Conservation (phyloP, 2,113 vertebrate genomes). For the Erpornis zantholeuca region DNA sequence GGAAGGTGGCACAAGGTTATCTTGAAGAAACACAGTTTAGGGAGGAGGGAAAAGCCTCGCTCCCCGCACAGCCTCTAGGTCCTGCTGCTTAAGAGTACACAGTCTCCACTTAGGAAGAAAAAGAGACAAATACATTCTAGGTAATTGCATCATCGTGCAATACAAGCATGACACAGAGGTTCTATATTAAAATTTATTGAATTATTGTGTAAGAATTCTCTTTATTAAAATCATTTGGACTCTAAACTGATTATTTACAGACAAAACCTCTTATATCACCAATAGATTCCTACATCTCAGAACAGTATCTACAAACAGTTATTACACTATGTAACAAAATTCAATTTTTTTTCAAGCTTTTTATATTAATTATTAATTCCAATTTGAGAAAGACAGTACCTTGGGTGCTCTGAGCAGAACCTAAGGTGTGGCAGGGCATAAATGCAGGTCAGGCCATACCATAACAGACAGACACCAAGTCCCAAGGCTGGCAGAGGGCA, state of each 20-base stretch:
- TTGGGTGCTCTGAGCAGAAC: conserved; percentile 34
- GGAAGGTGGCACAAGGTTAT: neutral
- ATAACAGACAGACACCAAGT: neutral
- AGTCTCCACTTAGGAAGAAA: neutral
- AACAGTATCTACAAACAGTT: conserved; percentile 73
- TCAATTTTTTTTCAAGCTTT: conserved; percentile 46
- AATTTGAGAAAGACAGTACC: conserved; percentile 65
- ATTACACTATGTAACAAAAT: conserved; percentile 71
- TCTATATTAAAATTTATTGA: conserved; percentile 78
- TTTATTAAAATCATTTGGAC: conserved; percentile 77
- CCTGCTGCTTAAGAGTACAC: neutral
- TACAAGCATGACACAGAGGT: neutral
- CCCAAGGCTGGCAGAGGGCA: neutral
- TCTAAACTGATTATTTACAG: conserved; percentile 82
- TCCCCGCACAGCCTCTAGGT: accelerated
- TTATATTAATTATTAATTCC: conserved; percentile 72
- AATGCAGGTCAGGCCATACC: neutral
- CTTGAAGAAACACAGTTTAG: accelerated
- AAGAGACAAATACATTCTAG: neutral
- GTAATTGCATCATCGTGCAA: neutral
- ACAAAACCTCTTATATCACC: conserved; percentile 76
- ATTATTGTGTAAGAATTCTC: conserved; percentile 75
- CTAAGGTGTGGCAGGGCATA: conserved; percentile 9
- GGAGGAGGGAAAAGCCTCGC: neutral
- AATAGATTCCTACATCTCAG: conserved; percentile 72